A percentile compares a stretch with the other conserved stretches of the same genome.
phyloP scores from a whole-genome alignment of 2,113 vertebrate species.

The Misgurnus mizolepis region DNA sequence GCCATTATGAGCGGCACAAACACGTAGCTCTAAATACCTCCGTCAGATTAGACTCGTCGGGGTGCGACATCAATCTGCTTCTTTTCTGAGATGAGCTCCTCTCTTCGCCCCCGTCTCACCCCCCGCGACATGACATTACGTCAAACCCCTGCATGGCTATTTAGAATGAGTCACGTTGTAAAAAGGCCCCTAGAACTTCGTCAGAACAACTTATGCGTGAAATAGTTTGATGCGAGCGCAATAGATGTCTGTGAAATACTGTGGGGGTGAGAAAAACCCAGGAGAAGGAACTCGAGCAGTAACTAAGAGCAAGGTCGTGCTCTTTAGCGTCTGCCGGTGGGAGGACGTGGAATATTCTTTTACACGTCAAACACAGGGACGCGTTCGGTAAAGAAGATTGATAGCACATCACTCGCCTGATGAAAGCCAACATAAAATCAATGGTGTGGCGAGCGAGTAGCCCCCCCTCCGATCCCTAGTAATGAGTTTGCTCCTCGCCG shows the following conservation, averaged over 20 bases:
- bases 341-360: constrained; percentile 27
- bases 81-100: constrained; percentile 20
- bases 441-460: constrained; percentile 33
- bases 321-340: constrained; percentile 19
- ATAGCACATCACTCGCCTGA: constrained; percentile 36
- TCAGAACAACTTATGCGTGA: constrained; percentile 9
- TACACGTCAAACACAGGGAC: constrained; percentile 30
- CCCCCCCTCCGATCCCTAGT: constrained; percentile 27
- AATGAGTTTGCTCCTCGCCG: constrained; percentile 39
- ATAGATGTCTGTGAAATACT: constrained; percentile 20
- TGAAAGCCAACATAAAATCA: constrained; percentile 48
- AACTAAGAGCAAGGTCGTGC: constrained; percentile 18
- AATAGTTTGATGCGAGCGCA: constrained; percentile 24
- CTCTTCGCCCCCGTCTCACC: background rate
- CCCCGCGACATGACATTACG: background rate
- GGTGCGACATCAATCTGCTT: constrained; percentile 6
- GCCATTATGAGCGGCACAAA: constrained; percentile 43
- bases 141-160: constrained; percentile 2
- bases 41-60: constrained; percentile 35
- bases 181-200: constrained; percentile 26
- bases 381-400: constrained; percentile 30
- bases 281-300: constrained; percentile 1
- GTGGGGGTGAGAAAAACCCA: constrained; percentile 15
- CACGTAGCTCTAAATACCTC: constrained; percentile 39
- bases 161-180: constrained; percentile 24